Evolutionary conservation across 2,797 vertebrate genomes (phyloP).

Genomic region (Acanthurus lineatus): DNA sequence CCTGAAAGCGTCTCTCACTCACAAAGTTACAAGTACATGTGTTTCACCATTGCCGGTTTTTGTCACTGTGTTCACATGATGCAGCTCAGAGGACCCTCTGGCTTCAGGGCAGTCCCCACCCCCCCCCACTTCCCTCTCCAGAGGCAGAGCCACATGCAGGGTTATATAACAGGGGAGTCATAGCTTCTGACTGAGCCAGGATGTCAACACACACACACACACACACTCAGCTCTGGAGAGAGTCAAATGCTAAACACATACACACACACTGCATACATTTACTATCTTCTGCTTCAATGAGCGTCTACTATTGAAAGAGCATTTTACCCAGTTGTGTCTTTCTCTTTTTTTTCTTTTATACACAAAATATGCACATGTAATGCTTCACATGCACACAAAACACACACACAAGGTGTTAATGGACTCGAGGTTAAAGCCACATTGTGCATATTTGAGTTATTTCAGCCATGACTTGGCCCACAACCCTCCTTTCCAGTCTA

Average conservation of each 20-base stretch:
- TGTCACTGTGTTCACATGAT: conserved; percentile 66
- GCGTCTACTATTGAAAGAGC: conserved; percentile 19
- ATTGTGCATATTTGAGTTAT: conserved; percentile 57
- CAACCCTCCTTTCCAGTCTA: conserved; percentile 61
- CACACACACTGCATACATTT: conserved; percentile 33
- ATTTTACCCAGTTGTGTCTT: background rate
- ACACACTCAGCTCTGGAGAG: conserved; percentile 12
- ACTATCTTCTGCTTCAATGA: conserved; percentile 38
- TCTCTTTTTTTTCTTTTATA: background rate
- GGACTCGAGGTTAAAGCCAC: conserved; percentile 40
- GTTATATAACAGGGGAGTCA: conserved; percentile 76
- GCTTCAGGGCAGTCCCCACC: conserved; percentile 37
- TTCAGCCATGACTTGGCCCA: conserved; percentile 68
- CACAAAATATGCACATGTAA: background rate
- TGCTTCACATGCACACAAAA: conserved; percentile 26
- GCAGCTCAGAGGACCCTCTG: conserved; percentile 43
- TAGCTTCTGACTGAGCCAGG: conserved; percentile 66
- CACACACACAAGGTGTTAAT: conserved; percentile 34
- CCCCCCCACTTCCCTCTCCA: conserved; percentile 25
- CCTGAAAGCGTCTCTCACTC: conserved; percentile 50
- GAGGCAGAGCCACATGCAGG: conserved; percentile 71
- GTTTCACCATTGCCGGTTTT: conserved; percentile 58
- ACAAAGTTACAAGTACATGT: conserved; percentile 51
- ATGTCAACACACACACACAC: conserved; percentile 54
- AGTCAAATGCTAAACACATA: background rate